Evolutionary conservation across 2,888 invertebrate species (phyloP), one percentile per base, ranked within the genome.

Genomic region (Galerucella nymphaeae): DNA sequence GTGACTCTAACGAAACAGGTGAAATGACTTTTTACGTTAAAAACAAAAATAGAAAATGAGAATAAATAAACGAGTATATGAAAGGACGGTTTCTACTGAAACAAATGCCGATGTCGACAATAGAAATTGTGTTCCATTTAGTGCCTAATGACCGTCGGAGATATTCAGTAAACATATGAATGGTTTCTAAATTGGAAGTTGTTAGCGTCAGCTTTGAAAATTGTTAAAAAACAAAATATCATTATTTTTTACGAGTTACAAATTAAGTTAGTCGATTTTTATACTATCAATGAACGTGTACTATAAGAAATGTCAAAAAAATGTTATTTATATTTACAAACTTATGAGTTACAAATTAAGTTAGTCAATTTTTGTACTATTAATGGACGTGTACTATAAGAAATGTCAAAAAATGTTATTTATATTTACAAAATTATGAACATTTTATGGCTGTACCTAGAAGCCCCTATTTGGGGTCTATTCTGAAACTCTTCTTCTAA

Each of bases 1-100:
- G 66, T 64, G 73, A 73, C 41, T 62, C 38, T 55, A 50, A 53
- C 16, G 41, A 42, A 73, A 70, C 70, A 70, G 73, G 69, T 73
- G 73, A 73, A 62, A 53, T 45, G 57, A 42, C 38, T 55, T 23
- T 18, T 41, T 20, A 62, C 48, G 23, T 48, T 66, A 38, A 66
- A 61, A 62, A 61, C 68, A 62, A 68, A 68, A 68, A 68, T 68
- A 68, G 68, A 68, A 41, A 42, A 62, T 18, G 41, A 42, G 42
- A 62, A 62, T 16, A 16, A 13, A 61, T 42, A 62, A 11, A 62
- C 30, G 30, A 38, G 30, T 38, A 38, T 38, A 38, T 38, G 30
- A 38, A 38, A 38, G 30, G 61, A 62, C 11, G 16, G 6, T 62
- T 62, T 18, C 18, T 62, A 4, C 16, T 13, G 20, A 48, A 61